These are phyloP conservation scores for Nesidiocoris tenuis DNA, from an alignment of 2,888 invertebrate species.

Conservation along the genomic window DNA sequence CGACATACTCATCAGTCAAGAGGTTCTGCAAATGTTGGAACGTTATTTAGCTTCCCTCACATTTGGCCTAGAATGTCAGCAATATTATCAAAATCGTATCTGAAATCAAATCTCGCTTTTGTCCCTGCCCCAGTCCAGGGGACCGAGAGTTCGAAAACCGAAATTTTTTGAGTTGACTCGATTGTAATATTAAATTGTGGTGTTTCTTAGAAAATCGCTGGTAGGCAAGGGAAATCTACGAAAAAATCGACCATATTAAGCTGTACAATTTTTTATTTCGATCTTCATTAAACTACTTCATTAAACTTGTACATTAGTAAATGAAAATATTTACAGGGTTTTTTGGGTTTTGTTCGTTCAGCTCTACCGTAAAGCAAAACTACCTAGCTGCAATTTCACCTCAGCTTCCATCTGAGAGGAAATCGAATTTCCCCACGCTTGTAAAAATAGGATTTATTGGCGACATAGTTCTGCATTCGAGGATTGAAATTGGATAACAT, in stretches of 20 bases:
- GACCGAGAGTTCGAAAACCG: too few species aligned
- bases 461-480: conserved; percentile 10
- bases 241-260: neutral
- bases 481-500: conserved; percentile 17
- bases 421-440: neutral
- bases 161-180: too few species aligned
- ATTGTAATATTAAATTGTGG: too few species aligned
- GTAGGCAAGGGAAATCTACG: too few species aligned
- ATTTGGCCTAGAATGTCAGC: too few species aligned
- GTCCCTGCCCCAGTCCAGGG: too few species aligned
- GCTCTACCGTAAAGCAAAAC: conserved; percentile 20
- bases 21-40: too few species aligned
- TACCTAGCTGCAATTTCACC: neutral
- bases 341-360: conserved; percentile 18
- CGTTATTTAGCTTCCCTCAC: too few species aligned
- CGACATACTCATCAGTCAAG: too few species aligned
- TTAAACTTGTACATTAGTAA: neutral
- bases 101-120: too few species aligned
- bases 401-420: neutral
- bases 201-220: too few species aligned
- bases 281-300: conserved; percentile 18
- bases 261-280: conserved; percentile 33
- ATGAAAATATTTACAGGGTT: conserved; percentile 24
- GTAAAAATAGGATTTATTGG: conserved; percentile 33
- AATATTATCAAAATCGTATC: too few species aligned